Base-by-base conservation (phyloP, 2,113 vertebrate species). In the Megaceryle torquata region DNA sequence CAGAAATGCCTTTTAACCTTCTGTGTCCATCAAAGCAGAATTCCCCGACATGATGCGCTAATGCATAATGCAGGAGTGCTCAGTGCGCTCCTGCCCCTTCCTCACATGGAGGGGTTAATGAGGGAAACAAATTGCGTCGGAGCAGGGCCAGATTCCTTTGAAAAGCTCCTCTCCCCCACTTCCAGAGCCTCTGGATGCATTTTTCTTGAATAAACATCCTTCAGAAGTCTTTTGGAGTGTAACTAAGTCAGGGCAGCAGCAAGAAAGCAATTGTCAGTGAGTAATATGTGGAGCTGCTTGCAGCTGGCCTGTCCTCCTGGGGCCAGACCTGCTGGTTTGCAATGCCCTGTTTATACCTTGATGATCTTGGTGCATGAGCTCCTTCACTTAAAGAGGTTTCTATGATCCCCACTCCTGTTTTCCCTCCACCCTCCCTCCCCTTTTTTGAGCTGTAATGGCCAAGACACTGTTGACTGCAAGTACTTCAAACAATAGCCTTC, bases 161-260 rank as follows among this genome's bases (percentile, higher is more conserved):
- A 80, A 86, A 92, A 81, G 92, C 60, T 86, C 51, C 15, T 31
- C 68, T 87, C 77, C 57, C 82, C 37, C 57, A 71, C 37, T 93
- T 92, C 93, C 65, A 64, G 75, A 94, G 81, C 78, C 60, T 91
- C 86, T 70, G 81, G 54, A 25, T 95, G 86, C 94, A 82, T 87
- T 94, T 96, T 75, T 72, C 87, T 95, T 84, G 85, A 89, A 86
- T 82, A 96, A 97, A 96, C 94, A 96, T 80, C 85, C 94, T 97
- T 95, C 93, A 95, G 87, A 95, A 93, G 64, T 84, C 78, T 89
- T 94, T 70, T 93, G 91, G 90, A 68, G 51, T 91, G 89, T 94
- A 82, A 74, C 91, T 95, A 89, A 94, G 78, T 94, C 82, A 93
- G 90, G 92, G 95, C 84, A 91, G 89, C 84, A 83, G 94, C 85